phyloP scores from a whole-genome alignment of 2,888 invertebrate genomes.

The Seira sanloemensis region DNA sequence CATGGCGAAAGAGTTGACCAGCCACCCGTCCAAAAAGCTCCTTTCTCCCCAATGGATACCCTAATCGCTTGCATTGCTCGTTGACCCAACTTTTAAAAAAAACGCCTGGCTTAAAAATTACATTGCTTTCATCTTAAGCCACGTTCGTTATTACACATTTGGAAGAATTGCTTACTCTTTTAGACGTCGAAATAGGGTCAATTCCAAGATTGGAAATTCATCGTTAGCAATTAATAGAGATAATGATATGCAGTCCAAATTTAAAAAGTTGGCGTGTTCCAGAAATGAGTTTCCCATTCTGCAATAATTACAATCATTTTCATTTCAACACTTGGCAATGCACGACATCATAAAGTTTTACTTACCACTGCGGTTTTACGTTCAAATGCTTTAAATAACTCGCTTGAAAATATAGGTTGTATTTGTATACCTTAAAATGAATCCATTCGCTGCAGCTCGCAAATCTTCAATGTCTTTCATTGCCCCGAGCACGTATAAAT shows the following conservation, averaged over 20 bases:
- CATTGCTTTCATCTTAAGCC: background rate
- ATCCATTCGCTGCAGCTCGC: conserved; percentile 32
- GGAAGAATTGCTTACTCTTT: conserved; percentile 39
- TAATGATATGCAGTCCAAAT: conserved; percentile 54
- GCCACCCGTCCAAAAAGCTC: conserved; percentile 55
- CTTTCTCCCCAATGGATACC: conserved; percentile 55
- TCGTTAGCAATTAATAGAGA: conserved; percentile 45
- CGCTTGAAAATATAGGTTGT: too few relatives aligned
- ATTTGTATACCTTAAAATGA: conserved; percentile 41
- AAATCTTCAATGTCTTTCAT: conserved; percentile 51
- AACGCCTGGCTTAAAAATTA: background rate
- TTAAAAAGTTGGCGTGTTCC: conserved; percentile 51
- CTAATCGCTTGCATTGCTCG: conserved; percentile 38
- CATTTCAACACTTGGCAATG: too few relatives aligned
- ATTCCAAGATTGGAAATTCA: conserved; percentile 52
- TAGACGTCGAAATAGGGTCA: conserved; percentile 46
- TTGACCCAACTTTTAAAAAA: conserved; percentile 44
- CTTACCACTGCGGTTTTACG: too few relatives aligned
- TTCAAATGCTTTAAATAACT: too few relatives aligned
- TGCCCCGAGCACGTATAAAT: conserved; percentile 34
- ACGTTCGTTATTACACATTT: background rate
- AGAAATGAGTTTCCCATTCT: conserved; percentile 52
- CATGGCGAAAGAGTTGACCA: conserved; percentile 54
- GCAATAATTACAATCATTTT: background rate
- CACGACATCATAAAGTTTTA: too few relatives aligned